Base-by-base conservation (phyloP, 2,888 invertebrate species). In the Amblyjoppa proteus region DNA sequence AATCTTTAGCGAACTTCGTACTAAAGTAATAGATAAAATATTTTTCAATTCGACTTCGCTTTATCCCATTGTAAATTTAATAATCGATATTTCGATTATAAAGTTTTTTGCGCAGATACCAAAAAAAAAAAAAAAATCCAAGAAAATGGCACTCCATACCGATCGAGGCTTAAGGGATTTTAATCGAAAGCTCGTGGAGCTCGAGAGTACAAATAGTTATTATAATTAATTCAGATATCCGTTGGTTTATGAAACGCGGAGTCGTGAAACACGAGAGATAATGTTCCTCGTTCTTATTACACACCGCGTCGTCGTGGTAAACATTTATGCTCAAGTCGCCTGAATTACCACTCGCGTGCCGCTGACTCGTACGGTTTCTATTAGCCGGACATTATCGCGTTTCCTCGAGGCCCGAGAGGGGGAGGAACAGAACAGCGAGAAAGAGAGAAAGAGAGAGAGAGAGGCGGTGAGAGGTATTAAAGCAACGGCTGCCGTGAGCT, bases 321-420 rank as follows among this genome's bases (percentile, higher is more conserved):
- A 71, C 82, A 85, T 85, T 82, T 79, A 83, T 83, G 85, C 83
- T 83, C 79, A 79, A 74, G 77, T 83, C 81, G 81, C 80, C 84
- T 83, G 86, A 86, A 86, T 86, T 86, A 86, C 64, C 86, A 81
- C 84, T 86, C 86, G 86, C 86, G 85, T 86, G 84, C 86, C 86
- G 78, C 71, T 81, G 84, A 86, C 86, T 81, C 84, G 86, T 86
- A 86, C 83, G 69, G 86, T 81, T 87, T 87, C 87, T 87, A 84
- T 85, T 88, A 85, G 79, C 75, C 74, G 79, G 85, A 81, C 83
- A 85, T 81, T 88, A 88, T 87, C 88, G 73, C 81, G 75, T 81
- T 75, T 69, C 68, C 51, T 41, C n/a, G 53, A 58, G 45, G 68
- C 66, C 49, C 34, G 73, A 58, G 73, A 69, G 58, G 61, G 34